These are phyloP conservation scores for Mastigias papua DNA, from an alignment of 30 jellyfish, hydroid and myxozoan species.

Conservation along the genomic window DNA sequence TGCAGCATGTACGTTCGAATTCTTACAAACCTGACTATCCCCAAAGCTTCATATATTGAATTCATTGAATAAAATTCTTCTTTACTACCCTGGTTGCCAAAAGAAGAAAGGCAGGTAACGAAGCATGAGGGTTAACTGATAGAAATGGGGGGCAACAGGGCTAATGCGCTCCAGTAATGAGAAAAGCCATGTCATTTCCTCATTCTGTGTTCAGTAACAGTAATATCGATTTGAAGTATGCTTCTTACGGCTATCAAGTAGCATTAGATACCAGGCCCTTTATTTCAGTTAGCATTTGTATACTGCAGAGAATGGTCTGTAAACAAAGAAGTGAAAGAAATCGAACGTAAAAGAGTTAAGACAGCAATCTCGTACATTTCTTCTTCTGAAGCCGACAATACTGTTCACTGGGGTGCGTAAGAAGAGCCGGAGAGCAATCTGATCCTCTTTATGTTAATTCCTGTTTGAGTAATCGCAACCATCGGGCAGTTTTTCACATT, in stretches of 20 bases:
- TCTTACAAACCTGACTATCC: too few relatives aligned
- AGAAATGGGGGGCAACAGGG: too few relatives aligned
- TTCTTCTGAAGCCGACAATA: slow-evolving; percentile 12
- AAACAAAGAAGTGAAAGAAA: slow-evolving; percentile 27
- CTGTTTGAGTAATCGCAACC: slow-evolving; percentile 14
- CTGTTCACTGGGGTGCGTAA: neutral
- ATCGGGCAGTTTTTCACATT: neutral
- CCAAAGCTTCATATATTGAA: too few relatives aligned
- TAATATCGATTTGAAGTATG: neutral
- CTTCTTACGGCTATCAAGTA: neutral
- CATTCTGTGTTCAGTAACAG: too few relatives aligned
- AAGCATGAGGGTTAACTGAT: too few relatives aligned
- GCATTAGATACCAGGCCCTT: slow-evolving; percentile 23
- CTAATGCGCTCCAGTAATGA: too few relatives aligned
- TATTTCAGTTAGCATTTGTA: slow-evolving; percentile 31
- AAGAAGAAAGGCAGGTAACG: too few relatives aligned
- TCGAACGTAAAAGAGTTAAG: neutral
- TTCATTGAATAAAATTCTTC: too few relatives aligned
- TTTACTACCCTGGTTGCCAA: too few relatives aligned
- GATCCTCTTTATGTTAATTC: neutral
- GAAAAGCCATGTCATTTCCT: too few relatives aligned
- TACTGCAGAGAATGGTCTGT: slow-evolving; percentile 60
- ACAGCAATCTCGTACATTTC: neutral
- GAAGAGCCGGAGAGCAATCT: neutral
- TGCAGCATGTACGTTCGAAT: too few relatives aligned